Percentiles rank a stretch among this genome's conserved stretches.
These are phyloP conservation scores for Nicator chloris DNA, from an alignment of 2,113 vertebrate genomes.

Conservation along the genomic window DNA sequence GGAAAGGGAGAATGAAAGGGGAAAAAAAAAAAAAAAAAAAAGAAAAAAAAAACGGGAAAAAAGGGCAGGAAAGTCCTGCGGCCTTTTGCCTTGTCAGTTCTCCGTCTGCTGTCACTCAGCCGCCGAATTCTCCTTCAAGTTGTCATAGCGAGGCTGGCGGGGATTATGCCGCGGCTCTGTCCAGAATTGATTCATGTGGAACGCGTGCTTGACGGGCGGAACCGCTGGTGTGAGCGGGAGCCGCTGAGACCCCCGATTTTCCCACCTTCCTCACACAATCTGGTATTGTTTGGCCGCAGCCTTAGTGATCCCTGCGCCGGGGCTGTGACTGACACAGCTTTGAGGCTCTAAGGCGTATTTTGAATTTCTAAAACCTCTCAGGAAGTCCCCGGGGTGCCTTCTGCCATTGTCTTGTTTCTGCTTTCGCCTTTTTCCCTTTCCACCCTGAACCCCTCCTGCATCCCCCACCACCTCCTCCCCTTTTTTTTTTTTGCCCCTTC, in stretches of 20 bases:
- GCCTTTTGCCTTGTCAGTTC: constrained; percentile 56
- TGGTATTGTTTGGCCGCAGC: constrained; percentile 66
- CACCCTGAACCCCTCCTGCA: not conserved
- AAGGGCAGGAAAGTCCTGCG: constrained; percentile 20
- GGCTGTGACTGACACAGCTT: constrained; percentile 60
- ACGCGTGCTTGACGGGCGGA: constrained; percentile 76
- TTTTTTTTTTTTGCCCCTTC: not conserved
- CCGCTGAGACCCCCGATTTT: constrained; percentile 69
- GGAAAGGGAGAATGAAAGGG: not conserved
- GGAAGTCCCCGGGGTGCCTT: constrained; percentile 71
- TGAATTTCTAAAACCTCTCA: constrained; percentile 76
- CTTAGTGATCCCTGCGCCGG: constrained; percentile 57
- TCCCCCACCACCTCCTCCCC: not conserved
- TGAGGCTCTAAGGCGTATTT: constrained; percentile 49
- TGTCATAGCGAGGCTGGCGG: constrained; percentile 73
- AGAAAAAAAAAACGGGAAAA: not conserved
- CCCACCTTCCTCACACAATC: constrained; percentile 73
- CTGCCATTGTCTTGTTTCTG: constrained; percentile 67
- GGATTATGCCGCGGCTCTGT: constrained; percentile 75
- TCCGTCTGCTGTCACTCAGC: constrained; percentile 71
- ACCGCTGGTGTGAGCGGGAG: constrained; percentile 63
- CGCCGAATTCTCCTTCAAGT: constrained; percentile 72
- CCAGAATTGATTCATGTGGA: constrained; percentile 81
- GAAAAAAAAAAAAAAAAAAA: rapidly evolving
- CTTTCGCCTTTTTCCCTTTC: constrained; percentile 54